Evolutionary conservation across 2,797 vertebrate species (phyloP), one percentile per base, ranked within the genome.

Genomic region (Myiotriccus ornatus): DNA sequence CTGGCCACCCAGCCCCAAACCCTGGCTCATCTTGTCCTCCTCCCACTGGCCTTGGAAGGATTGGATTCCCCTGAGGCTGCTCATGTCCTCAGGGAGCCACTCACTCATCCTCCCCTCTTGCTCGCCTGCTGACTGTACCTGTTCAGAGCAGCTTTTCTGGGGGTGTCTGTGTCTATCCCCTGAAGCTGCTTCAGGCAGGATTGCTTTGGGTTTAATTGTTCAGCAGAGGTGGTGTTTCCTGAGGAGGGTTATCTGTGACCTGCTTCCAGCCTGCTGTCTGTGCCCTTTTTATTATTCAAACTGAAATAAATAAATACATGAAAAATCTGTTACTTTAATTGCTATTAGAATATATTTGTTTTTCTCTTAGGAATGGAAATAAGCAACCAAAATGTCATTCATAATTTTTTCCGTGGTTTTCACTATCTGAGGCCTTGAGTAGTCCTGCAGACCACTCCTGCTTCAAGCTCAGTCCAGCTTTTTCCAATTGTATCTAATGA

Each of bases 31-130:
- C 69, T 7, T 55, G 35, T 39, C 4, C 24, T n/a, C 4, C 19
- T 5, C 32, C 5, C 8, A 12, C n/a, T 7, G 43, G 41, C 27
- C 20, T 63, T 63, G 55, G 21, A 59, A n/a, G 37, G 35, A 27
- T n/a, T 21, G 8, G n/a, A 16, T 53, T 34, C 37, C 20, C 12
- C 20, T 17, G 7, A 55, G 34, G 16, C 20, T 70, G 34, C 32
- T 76, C 5, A 0, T 22, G 21, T 39, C 18, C 44, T 23, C 13
- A 2, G 4, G 55, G 11, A 86, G 10, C 28, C 25, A 6, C 43
- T 47, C 0, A 0, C 17, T 12, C 1, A 4, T 60, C 44, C 13
- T 59, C 43, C 12, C 35, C 0, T 2, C 32, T 81, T 0, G 2
- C 39, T 59, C 50, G 24, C 23, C 13, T 47, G 46, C 46, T 12